Base-by-base conservation (phyloP, 2,113 vertebrate genomes). In the Rynchops niger region DNA sequence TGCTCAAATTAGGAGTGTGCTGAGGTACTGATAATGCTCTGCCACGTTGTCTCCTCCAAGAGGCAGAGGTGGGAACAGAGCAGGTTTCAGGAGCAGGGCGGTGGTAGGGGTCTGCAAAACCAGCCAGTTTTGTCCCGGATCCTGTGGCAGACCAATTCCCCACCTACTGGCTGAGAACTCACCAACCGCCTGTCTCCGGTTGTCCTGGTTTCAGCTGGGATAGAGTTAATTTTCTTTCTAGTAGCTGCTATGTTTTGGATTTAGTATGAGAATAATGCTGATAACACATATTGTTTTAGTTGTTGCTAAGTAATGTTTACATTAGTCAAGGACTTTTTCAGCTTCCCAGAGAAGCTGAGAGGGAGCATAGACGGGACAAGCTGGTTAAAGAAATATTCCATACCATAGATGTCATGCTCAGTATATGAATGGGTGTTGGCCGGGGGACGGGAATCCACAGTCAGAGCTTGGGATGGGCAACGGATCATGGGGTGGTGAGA, bases 141-240 rank as follows among this genome's bases (percentile, higher is more conserved):
- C 26, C 27, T 1, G 1, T 0, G 5, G 19, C 23, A 55, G 34
- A 83, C 34, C 36, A 63, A 12, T 8, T 58, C 55, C 61, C 22
- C 55, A 59, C 5, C 34, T 52, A 38, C 22, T 40, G 34, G 61
- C 36, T 81, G 52, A 63, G 42, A 58, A 26, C 19, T 22, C 66
- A 12, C 23, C 56, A 15, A 25, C 9, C 2, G 6, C 9, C 15
- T 1, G 0, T 15, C 36, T n/a, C 29, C 1, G 1, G 38, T 6
- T 72, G 27, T 23, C 63, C 63, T 66, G 42, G 42, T 45, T 45
- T 45, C 63, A 45, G 14, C 63, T 45, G 30, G 42, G 9, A 66
- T 6, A 34, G 30, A 32, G 63, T 16, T 66, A 45, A 66, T 45
- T 45, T 66, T 45, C 30, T 65, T 66, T 8, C 6, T 66, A 43